phyloP scores from a whole-genome alignment of 37 sponge, comb jelly and placozoan species.

The Amphimedon queenslandica region DNA sequence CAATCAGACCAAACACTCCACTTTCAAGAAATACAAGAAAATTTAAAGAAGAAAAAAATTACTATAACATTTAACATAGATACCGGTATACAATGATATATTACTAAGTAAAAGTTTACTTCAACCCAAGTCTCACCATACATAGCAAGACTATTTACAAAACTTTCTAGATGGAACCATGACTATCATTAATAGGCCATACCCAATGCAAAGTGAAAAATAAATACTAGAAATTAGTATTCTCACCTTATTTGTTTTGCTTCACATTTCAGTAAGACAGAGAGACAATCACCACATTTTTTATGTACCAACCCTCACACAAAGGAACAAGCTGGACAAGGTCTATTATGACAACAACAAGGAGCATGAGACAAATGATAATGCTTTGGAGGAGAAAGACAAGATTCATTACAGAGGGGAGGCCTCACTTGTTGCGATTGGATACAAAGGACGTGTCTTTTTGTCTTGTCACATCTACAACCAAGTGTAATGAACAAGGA shows the following conservation, averaged over 20 bases:
- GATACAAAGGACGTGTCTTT: slow-evolving; percentile 75
- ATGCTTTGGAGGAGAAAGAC: slow-evolving; percentile 64
- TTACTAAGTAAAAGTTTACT: no score
- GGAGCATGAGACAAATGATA: slow-evolving; percentile 49
- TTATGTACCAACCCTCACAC: slow-evolving; percentile 42
- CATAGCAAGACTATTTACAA: no score
- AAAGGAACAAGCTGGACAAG: slow-evolving; percentile 77
- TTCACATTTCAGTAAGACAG: slow-evolving; percentile 56
- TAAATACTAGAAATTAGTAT: no score
- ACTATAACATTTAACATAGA: no score
- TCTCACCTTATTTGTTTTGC: slow-evolving; percentile 10
- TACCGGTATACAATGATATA: no score
- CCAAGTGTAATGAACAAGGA: slow-evolving; percentile 69
- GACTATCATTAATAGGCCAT: no score
- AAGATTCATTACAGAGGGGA: slow-evolving; percentile 60
- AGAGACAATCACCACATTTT: slow-evolving; percentile 64
- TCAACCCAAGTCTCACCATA: no score
- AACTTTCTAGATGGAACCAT: no score
- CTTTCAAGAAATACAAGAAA: no score
- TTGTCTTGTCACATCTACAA: slow-evolving; percentile 73
- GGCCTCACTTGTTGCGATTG: slow-evolving; percentile 60
- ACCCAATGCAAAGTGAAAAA: no score
- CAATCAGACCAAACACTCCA: no score
- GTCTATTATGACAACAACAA: slow-evolving; percentile 71
- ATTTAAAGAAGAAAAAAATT: no score